A percentile compares a stretch with the other conserved stretches of the same genome.
These are phyloP conservation scores for Halcyon badia DNA, from an alignment of 2,797 vertebrate genomes.

Conservation along the genomic window DNA sequence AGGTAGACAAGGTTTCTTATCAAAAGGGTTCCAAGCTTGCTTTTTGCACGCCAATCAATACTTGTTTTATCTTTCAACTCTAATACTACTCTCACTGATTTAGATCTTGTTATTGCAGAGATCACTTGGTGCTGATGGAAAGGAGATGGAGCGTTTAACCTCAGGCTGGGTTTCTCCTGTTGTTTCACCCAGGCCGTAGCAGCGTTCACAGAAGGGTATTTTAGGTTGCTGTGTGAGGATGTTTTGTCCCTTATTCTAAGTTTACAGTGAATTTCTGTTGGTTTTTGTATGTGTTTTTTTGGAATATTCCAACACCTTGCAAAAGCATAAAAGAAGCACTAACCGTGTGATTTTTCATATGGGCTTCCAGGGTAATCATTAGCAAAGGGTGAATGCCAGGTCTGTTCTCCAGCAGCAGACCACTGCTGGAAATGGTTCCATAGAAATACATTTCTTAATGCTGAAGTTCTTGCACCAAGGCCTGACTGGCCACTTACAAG, in stretches of 20 bases:
- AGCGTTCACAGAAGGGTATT: background rate
- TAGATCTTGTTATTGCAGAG: constrained; percentile 23
- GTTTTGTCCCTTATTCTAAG: background rate
- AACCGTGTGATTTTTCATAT: background rate
- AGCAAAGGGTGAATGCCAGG: background rate
- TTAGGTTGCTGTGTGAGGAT: background rate
- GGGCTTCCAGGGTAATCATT: background rate
- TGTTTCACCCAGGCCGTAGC: background rate
- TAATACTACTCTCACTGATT: constrained; percentile 28
- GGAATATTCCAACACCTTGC: background rate
- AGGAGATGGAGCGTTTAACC: background rate
- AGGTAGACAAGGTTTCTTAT: constrained; percentile 6
- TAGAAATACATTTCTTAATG: background rate
- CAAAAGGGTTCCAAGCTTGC: constrained; percentile 19
- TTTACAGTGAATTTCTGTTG: background rate
- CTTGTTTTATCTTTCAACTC: constrained; percentile 50
- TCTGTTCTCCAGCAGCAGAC: background rate
- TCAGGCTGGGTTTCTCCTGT: background rate
- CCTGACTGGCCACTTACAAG: background rate
- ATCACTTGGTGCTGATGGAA: constrained; percentile 4
- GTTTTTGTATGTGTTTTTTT: background rate
- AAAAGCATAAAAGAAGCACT: background rate
- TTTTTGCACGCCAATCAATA: constrained; percentile 48
- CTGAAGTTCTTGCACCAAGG: background rate
- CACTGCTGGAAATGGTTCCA: background rate